Evolutionary conservation across 2,797 vertebrate genomes (phyloP), one percentile per base, ranked within the genome.

Genomic region (Pseudomugil tenellus): DNA sequence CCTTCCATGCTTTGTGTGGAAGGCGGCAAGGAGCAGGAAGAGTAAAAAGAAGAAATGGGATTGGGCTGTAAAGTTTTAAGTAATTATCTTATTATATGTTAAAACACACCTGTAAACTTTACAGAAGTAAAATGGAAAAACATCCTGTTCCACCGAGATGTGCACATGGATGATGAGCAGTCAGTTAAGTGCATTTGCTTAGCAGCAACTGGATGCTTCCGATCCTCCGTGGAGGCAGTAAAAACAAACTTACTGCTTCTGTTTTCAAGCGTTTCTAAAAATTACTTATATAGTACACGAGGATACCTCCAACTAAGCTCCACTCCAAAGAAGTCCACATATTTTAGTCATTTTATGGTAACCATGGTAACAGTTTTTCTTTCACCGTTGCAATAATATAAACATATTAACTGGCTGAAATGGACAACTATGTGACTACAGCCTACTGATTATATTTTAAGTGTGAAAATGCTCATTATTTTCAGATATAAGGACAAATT

Each of bases 381-480:
- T 51, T 63, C 10, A 37, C n/a, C 29, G 31, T 57, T 62, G 25
- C 43, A 67, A 49, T 29, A 35, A 35, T 34, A 53, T 39, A 48
- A 41, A 11, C 7, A 1, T 43, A 21, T 46, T n/a, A 57, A 55
- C 34, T 63, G 23, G 37, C 28, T n/a, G 14, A 17, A 34, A 19
- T 52, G 41, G 5, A 32, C 41, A 64, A 55, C 19, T 28, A 55
- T 41, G 21, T 48, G 23, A 59, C 25, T 26, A 43, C 26, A 53
- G 32, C 3, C 41, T 16, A 19, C 35, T n/a, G 25, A 63, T 3
- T 59, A 58, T 43, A 34, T 17, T 17, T 59, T 56, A 21, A 35
- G 56, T 65, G 29, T 74, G 43, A 70, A 55, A 75, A 55, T 54
- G 51, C n/a, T 48, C 29, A 43, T 56, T 75, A 73, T 58, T 76